These are phyloP conservation scores for Anarsia innoxiella DNA, from an alignment of 2,888 invertebrate genomes.

Conservation along the genomic window DNA sequence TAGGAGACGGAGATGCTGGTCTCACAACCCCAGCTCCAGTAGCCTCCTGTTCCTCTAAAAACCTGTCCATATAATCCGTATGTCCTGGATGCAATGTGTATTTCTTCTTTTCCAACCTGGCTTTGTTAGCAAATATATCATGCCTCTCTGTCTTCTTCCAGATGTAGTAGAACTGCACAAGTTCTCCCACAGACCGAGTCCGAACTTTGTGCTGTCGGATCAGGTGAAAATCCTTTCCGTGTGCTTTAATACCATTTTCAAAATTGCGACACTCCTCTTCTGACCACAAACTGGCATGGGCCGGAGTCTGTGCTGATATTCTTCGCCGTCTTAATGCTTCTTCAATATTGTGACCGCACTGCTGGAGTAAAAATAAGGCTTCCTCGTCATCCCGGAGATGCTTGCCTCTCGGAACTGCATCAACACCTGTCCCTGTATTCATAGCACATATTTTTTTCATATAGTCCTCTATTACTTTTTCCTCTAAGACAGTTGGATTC, in stretches of 20 bases:
- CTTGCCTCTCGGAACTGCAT: slow-evolving; percentile 80
- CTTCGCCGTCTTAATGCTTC: slow-evolving; percentile 90
- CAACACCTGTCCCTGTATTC: slow-evolving; percentile 58
- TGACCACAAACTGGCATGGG: slow-evolving; percentile 92
- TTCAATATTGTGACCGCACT: slow-evolving; percentile 96
- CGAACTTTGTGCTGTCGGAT: slow-evolving; percentile 96
- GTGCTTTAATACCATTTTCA: slow-evolving; percentile 93
- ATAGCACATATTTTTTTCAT: slow-evolving; percentile 77
- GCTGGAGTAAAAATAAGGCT: slow-evolving; percentile 90
- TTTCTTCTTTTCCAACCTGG: slow-evolving; percentile 92
- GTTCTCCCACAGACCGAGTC: slow-evolving; percentile 95
- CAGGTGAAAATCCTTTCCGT: slow-evolving; percentile 96
- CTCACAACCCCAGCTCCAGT: slow-evolving; percentile 77
- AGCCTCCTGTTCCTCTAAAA: slow-evolving; percentile 90
- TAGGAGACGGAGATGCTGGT: slow-evolving; percentile 78
- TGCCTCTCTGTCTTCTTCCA: slow-evolving; percentile 99
- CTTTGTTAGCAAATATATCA: slow-evolving; percentile 92
- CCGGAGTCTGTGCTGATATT: slow-evolving; percentile 80
- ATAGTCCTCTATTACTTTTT: slow-evolving; percentile 86
- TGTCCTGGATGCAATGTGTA: slow-evolving; percentile 93
- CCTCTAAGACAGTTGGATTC: slow-evolving; percentile 88
- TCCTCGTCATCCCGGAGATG: slow-evolving; percentile 92
- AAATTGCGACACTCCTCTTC: slow-evolving; percentile 98
- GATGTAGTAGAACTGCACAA: slow-evolving; percentile 96
- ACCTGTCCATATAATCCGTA: slow-evolving; percentile 95